phyloP scores from a whole-genome alignment of 2,113 vertebrate species.

The Heterochromis multidens region DNA sequence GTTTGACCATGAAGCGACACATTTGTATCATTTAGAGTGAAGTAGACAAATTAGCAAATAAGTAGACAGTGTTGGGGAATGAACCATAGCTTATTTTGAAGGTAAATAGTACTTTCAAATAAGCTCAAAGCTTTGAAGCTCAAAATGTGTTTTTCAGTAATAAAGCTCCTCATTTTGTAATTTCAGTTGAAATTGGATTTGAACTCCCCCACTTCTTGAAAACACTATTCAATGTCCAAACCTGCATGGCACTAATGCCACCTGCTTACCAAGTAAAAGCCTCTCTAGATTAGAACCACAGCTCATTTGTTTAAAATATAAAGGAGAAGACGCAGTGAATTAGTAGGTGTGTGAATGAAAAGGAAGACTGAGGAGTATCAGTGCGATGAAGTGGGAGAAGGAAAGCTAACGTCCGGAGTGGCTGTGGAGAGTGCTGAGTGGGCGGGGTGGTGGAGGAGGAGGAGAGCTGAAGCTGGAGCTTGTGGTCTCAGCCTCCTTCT shows the following conservation, averaged over 20 bases:
- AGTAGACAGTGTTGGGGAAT: neutral
- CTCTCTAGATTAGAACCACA: neutral
- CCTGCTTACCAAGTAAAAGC: neutral
- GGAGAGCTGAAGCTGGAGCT: conserved; percentile 54
- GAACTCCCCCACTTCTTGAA: neutral
- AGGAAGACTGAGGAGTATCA: conserved; percentile 9
- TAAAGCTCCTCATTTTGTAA: neutral
- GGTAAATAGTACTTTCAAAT: neutral
- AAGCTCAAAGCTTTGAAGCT: neutral
- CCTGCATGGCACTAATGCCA: neutral
- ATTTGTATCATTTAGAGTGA: neutral
- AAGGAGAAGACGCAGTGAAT: conserved; percentile 1
- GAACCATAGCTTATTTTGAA: neutral
- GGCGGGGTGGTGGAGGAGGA: conserved; percentile 55
- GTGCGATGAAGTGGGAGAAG: conserved; percentile 36
- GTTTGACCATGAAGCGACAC: neutral
- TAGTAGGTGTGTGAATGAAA: conserved; percentile 9
- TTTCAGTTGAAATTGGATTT: neutral
- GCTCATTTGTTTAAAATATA: neutral
- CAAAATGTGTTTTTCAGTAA: neutral
- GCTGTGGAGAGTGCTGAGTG: conserved; percentile 59
- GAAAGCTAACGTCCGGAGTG: conserved; percentile 54
- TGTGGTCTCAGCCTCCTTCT: conserved; percentile 65
- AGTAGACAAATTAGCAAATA: neutral
- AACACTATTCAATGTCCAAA: neutral